Evolutionary conservation across 2,888 invertebrate genomes (phyloP).

Genomic region (Toxonevra muliebris): DNA sequence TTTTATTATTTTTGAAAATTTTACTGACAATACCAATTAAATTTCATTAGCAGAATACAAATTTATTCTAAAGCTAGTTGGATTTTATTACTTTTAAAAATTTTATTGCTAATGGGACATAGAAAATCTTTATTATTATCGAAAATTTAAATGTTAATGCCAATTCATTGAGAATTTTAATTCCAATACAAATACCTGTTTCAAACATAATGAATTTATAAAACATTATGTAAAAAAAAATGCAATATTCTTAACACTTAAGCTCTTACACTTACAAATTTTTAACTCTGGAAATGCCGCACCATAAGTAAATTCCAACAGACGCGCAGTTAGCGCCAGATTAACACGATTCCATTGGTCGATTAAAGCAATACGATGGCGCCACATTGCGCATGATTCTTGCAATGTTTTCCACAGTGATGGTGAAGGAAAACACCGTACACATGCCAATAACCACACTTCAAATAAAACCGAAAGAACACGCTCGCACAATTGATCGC

Average conservation of each 20-base stretch:
- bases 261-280: constrained; percentile 70
- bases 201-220: neutral
- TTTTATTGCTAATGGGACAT: no score
- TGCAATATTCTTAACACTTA: no score
- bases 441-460: constrained; percentile 73
- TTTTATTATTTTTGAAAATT: no score
- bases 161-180: no score
- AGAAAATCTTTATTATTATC: no score
- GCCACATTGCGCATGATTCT: constrained; percentile 92
- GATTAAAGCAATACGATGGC: constrained; percentile 90
- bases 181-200: no score
- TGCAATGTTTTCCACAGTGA: constrained; percentile 94
- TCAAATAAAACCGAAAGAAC: constrained; percentile 94
- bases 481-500: constrained; percentile 92
- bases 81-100: no score
- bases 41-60: no score
- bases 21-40: no score
- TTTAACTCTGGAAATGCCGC: constrained; percentile 82
- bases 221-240: neutral
- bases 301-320: constrained; percentile 90
- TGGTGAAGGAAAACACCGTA: constrained; percentile 90
- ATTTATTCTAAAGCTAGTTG: no score
- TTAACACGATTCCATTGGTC: constrained; percentile 97
- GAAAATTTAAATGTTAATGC: no score
- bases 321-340: constrained; percentile 83